Base-by-base conservation (phyloP, 2,797 vertebrate species). In the Manis crassicaudata region DNA sequence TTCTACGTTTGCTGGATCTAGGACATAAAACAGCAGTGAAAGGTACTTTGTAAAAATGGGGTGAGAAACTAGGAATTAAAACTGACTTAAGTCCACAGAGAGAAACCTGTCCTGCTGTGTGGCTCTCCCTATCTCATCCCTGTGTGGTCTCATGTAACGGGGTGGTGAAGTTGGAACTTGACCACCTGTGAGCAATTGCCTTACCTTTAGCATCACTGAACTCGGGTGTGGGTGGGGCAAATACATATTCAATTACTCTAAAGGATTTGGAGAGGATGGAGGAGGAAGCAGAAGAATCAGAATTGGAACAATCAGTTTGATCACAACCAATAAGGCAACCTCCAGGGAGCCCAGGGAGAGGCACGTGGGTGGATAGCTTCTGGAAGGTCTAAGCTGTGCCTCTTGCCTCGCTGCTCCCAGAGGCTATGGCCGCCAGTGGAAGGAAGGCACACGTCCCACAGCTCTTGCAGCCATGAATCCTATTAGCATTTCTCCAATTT, bases 401-500 rank as follows among this genome's bases (percentile, higher is more conserved):
- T 32, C 9, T 46, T 43, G 17, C 67, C 50, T 32, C 7, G 29
- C 7, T 27, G 25, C 7, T 79, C 46, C 58, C 10, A 1, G 56
- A 21, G 56, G 7, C 43, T 13, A 2, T 65, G 40, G 32, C 54
- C 76, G 5, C 17, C 25, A 46, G 62, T 43, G 67, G 32, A 81
- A 29, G 50, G 84, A 32, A 12, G 70, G 63, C 46, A 17, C 3
- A 0, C 77, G 23, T 65, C 40, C 43, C 4, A 20, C 23, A 68
- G 62, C 12, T 43, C 63, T 2, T 10, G 37, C 27, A 18, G 46
- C 35, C 85, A 0, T 2, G 60, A 62, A 70, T 81, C 37, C 90
- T 81, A 52, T 90, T 50, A 92, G 76, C 60, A 63, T 70, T 29
- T 92, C 62, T 95, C 56, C 73, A 35, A 0, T 94, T 77, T 86